Conservation (phyloP, 2,888 invertebrate genomes). For the Chaitophorus viminalis region DNA sequence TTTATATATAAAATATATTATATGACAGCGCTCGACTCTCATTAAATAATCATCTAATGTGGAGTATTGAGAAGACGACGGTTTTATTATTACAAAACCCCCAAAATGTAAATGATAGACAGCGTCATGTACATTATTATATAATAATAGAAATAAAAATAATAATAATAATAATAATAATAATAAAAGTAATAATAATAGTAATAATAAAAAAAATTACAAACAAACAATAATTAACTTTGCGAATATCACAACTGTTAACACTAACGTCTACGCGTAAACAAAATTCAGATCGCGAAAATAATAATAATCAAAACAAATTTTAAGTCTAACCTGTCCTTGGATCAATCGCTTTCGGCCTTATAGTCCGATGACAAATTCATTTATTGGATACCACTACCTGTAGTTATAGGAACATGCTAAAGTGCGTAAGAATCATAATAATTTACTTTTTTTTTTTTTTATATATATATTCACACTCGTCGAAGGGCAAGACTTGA, state of each 20-base stretch:
- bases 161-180: conserved; percentile 32
- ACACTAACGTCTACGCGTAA: conserved; percentile 48
- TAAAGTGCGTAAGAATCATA: conserved; percentile 43
- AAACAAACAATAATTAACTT: conserved; percentile 58
- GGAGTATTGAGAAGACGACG: conserved; percentile 1
- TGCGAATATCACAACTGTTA: conserved; percentile 60
- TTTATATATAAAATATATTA: conserved; percentile 3
- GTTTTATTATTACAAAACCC: conserved; percentile 5
- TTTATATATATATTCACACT: no score
- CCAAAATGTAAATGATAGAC: conserved; percentile 2
- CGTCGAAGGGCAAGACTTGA: conserved; percentile 18
- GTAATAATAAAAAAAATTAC: conserved; percentile 51
- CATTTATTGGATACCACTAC: conserved; percentile 48
- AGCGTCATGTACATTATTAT: conserved; percentile 23
- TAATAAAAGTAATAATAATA: conserved; percentile 28
- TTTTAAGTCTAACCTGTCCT: conserved; percentile 49
- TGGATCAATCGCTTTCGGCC: conserved; percentile 37
- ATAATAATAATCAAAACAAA: conserved; percentile 47
- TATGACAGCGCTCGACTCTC: conserved; percentile 4
- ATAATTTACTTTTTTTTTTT: not conserved
- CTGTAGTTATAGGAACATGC: conserved; percentile 52
- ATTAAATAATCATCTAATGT: not conserved
- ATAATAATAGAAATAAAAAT: conserved; percentile 44
- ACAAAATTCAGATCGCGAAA: conserved; percentile 52
- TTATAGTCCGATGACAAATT: conserved; percentile 23